phyloP scores from a whole-genome alignment of 1,140 invertebrate species.

The Lepidotrigona ventralis region DNA sequence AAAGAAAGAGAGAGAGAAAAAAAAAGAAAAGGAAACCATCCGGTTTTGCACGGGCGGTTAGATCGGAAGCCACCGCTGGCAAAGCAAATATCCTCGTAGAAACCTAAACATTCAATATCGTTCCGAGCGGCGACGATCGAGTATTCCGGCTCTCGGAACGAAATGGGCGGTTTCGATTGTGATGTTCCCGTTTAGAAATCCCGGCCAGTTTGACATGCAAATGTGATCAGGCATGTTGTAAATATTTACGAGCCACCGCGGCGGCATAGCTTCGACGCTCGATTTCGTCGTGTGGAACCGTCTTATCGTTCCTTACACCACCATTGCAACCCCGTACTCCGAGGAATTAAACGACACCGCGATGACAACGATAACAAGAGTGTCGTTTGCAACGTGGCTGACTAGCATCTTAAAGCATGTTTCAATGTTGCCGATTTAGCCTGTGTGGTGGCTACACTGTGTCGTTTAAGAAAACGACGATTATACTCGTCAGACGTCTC shows the following conservation, averaged over 20 bases:
- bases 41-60: neutral
- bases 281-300: neutral
- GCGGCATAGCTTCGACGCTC: neutral
- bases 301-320: constrained; percentile 1
- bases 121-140: constrained; percentile 9
- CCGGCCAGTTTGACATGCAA: constrained; percentile 32
- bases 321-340: neutral
- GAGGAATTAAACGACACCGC: neutral
- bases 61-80: neutral
- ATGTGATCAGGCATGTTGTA: constrained; percentile 33
- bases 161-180: constrained; percentile 35
- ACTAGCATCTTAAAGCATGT: too few relatives aligned
- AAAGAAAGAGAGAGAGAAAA: neutral
- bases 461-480: too few relatives aligned
- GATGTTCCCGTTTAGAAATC: constrained; percentile 39
- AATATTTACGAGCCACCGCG: constrained; percentile 24
- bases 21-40: neutral
- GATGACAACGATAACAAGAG: neutral
- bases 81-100: constrained; percentile 14
- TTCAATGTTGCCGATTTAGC: too few relatives aligned
- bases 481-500: too few relatives aligned
- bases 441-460: too few relatives aligned
- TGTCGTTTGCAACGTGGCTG: neutral
- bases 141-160: neutral
- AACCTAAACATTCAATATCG: constrained; percentile 40